phyloP scores from a whole-genome alignment of 92 coral and sea anemone genomes.

The Porites rus region DNA sequence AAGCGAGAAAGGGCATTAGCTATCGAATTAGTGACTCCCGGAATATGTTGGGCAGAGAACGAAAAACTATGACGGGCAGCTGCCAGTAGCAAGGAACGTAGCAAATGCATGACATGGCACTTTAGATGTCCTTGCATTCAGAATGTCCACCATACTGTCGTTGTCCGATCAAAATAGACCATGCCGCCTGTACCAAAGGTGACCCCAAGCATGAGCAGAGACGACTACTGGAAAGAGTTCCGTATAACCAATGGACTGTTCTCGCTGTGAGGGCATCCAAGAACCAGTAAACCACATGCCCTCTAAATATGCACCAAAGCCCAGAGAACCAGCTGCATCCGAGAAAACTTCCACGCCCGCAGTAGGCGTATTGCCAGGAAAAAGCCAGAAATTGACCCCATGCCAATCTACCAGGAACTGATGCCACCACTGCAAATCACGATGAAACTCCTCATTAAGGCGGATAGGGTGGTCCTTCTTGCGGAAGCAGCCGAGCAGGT shows the following conservation, averaged over 20 bases:
- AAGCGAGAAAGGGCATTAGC: background rate
- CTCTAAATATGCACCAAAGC: too few relatives aligned
- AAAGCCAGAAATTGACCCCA: constrained; percentile 1
- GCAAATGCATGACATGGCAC: background rate
- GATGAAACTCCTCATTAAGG: constrained; percentile 22
- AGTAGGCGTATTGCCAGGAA: too few relatives aligned
- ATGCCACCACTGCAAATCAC: constrained; percentile 34
- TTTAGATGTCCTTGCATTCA: background rate
- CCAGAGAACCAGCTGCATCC: background rate
- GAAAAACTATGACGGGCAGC: background rate
- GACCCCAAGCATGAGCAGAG: background rate
- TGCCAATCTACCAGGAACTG: constrained; percentile 12
- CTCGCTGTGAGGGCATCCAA: background rate
- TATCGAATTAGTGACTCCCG: background rate
- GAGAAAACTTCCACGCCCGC: background rate
- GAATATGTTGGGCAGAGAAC: background rate
- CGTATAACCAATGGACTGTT: background rate
- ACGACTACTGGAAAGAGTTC: background rate
- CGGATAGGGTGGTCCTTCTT: constrained; percentile 40
- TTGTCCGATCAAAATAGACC: too few relatives aligned
- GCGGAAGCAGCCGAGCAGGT: constrained; percentile 54
- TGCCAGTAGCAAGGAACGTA: background rate
- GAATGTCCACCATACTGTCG: background rate
- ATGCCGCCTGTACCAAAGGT: too few relatives aligned
- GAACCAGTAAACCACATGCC: background rate